These are phyloP conservation scores for Bursaphelenchus mucronatus DNA, from an alignment of 1,140 invertebrate genomes.

Conservation along the genomic window DNA sequence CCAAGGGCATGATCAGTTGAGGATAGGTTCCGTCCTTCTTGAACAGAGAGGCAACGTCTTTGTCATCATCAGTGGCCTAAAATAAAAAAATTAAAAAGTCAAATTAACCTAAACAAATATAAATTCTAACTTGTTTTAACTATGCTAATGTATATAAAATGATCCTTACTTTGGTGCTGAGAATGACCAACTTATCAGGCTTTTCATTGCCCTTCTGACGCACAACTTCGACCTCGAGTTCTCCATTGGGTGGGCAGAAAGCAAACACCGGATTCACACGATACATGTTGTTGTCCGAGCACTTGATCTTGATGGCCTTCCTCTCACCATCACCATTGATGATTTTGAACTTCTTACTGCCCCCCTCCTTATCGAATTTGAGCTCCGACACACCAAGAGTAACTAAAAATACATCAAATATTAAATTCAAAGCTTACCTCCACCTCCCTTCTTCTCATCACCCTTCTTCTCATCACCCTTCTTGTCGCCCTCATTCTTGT, in stretches of 20 bases:
- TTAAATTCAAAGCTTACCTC: slow-evolving; percentile 22
- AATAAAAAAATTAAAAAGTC: neutral
- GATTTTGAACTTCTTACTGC: slow-evolving; percentile 31
- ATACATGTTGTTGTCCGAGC: slow-evolving; percentile 46
- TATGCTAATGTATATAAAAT: neutral
- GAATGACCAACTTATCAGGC: slow-evolving; percentile 34
- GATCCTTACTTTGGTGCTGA: slow-evolving; percentile 13
- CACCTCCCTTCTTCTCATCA: slow-evolving; percentile 18
- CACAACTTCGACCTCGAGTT: slow-evolving; percentile 31
- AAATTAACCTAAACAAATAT: neutral
- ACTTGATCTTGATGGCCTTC: slow-evolving; percentile 47
- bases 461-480: slow-evolving; percentile 22
- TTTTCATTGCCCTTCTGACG: slow-evolving; percentile 26
- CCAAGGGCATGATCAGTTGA: slow-evolving; percentile 12
- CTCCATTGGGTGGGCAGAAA: slow-evolving; percentile 27
- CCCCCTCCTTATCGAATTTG: slow-evolving; percentile 22
- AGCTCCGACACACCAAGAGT: slow-evolving; percentile 23
- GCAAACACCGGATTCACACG: slow-evolving; percentile 20
- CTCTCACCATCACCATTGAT: slow-evolving; percentile 30
- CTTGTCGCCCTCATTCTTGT: slow-evolving; percentile 26
- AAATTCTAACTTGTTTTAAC: too few species aligned
- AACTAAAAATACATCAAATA: slow-evolving; percentile 12
- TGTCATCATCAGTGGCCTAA: slow-evolving; percentile 26
- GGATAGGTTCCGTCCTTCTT: slow-evolving; percentile 29
- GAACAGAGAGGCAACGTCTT: slow-evolving; percentile 32